These are phyloP conservation scores for Tetragonula carbonaria DNA, from an alignment of 2,888 invertebrate species.

Conservation along the genomic window DNA sequence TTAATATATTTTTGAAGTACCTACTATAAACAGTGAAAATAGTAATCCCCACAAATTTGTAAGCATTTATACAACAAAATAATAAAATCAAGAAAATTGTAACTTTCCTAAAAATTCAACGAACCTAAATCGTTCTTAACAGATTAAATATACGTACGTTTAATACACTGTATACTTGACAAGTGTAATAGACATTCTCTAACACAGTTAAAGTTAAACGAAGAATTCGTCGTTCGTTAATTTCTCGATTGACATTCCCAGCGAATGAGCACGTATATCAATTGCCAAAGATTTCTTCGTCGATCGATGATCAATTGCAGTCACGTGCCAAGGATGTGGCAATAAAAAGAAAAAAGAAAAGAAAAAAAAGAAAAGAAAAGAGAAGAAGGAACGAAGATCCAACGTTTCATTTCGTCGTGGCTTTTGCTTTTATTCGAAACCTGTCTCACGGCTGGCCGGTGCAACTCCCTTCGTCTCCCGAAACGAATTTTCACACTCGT, in stretches of 20 bases:
- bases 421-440: slow-evolving; percentile 29
- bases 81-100: no score
- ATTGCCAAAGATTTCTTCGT: slow-evolving; percentile 8
- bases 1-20: no score
- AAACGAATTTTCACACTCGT: slow-evolving; percentile 12
- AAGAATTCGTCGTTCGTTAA: background rate
- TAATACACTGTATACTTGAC: no score
- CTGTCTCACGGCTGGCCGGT: background rate
- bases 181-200: no score
- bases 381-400: slow-evolving; percentile 2
- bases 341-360: background rate
- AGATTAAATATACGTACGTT: no score
- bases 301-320: slow-evolving; percentile 29
- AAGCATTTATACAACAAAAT: no score
- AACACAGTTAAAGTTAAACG: background rate
- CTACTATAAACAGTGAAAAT: no score
- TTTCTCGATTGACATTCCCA: slow-evolving; percentile 9
- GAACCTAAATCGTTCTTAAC: no score
- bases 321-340: slow-evolving; percentile 39
- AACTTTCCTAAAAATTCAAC: no score
- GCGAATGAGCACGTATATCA: background rate
- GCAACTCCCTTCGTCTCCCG: background rate
- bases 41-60: no score
- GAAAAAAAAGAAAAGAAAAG: no score
- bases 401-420: slow-evolving; percentile 30